Evolutionary conservation across 53 echinoderm and acorn worm species (phyloP).

Genomic region (Paracentrotus lividus): DNA sequence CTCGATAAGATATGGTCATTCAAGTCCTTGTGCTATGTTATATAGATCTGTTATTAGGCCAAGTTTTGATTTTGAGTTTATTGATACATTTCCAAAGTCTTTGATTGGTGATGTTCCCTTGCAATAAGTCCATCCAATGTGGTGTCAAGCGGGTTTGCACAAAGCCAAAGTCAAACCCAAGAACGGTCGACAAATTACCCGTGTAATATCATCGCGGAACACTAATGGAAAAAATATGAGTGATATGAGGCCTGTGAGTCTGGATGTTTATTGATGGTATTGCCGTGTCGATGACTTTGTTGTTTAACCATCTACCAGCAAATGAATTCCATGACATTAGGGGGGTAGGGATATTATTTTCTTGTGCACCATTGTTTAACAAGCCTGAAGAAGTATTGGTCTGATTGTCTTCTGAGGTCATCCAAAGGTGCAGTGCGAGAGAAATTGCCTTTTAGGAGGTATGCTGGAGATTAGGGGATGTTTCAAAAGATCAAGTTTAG

Average conservation of each 20-base stretch:
- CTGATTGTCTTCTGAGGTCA: conserved; percentile 65
- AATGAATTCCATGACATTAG: conserved; percentile 71
- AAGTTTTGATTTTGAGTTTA: conserved; percentile 31
- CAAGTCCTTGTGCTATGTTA: conserved; percentile 19
- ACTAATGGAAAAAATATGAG: conserved; percentile 64
- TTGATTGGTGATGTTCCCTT: conserved; percentile 49
- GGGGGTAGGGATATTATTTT: conserved; percentile 55
- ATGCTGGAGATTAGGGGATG: conserved; percentile 61
- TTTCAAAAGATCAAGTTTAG: conserved; percentile 64
- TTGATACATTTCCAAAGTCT: conserved; percentile 38
- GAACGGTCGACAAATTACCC: conserved; percentile 20
- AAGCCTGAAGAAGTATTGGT: conserved; percentile 27
- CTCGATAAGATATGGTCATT: conserved; percentile 7
- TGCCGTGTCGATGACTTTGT: conserved; percentile 62
- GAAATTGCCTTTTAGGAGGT: conserved; percentile 66
- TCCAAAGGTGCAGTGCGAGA: conserved; percentile 19
- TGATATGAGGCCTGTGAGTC: conserved; percentile 50
- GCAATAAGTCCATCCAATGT: conserved; percentile 24
- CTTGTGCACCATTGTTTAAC: conserved; percentile 48
- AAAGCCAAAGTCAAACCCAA: conserved; percentile 44
- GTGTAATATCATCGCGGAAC: conserved; percentile 24
- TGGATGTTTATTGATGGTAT: conserved; percentile 54
- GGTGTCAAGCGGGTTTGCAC: conserved; percentile 45
- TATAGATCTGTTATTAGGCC: neutral
- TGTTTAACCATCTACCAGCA: conserved; percentile 56